Conservation (phyloP, 2,797 vertebrate species). For the Podarcis lilfordi region DNA sequence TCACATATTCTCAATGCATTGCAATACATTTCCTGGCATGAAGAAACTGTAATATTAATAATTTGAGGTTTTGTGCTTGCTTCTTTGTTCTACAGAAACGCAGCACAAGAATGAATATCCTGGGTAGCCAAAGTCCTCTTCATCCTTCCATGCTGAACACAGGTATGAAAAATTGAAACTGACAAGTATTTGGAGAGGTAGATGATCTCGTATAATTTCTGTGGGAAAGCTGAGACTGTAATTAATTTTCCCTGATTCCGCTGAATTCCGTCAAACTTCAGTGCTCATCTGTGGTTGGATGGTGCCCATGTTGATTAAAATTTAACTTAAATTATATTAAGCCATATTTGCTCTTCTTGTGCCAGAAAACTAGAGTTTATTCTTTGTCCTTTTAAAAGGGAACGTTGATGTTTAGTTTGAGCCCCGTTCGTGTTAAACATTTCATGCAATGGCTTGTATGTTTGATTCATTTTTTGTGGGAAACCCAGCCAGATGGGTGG, state of each 20-base stretch:
- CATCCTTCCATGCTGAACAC: conserved; percentile 91
- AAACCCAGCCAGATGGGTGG: too few relatives aligned
- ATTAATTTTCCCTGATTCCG: too few relatives aligned
- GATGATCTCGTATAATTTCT: neutral
- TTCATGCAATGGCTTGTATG: too few relatives aligned
- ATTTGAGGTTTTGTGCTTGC: conserved; percentile 60
- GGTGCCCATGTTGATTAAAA: neutral
- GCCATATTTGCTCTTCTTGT: neutral
- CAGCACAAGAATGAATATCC: conserved; percentile 92
- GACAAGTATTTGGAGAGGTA: neutral
- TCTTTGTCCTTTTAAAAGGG: too few relatives aligned
- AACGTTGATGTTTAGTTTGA: neutral
- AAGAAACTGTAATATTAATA: conserved; percentile 33
- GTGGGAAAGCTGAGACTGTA: neutral
- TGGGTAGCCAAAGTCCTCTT: conserved; percentile 92
- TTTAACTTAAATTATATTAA: neutral
- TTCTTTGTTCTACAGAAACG: conserved; percentile 85
- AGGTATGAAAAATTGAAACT: conserved; percentile 79
- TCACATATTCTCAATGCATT: conserved; percentile 50
- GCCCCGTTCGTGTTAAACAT: neutral
- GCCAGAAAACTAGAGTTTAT: neutral
- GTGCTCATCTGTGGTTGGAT: neutral
- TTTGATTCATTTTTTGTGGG: too few relatives aligned
- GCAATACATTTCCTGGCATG: neutral
- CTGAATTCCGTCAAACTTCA: neutral